A percentile compares a stretch with the other conserved stretches of the same genome.
Conservation (phyloP, 2,113 vertebrate genomes). For the Nothoprocta pentlandii region DNA sequence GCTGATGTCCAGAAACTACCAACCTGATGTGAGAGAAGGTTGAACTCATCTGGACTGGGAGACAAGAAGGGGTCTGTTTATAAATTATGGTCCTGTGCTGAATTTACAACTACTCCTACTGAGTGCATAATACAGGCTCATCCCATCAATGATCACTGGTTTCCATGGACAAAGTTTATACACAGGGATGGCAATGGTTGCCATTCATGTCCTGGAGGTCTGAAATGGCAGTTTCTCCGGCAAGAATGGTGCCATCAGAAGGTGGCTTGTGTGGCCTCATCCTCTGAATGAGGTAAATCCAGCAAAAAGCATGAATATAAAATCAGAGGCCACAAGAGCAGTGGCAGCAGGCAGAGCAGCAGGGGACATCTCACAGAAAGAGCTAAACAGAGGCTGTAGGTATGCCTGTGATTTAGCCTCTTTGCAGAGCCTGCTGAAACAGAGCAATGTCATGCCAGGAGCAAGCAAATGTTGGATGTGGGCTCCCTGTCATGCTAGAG, state of each 20-base stretch:
- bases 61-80: neutral
- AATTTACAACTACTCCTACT: neutral
- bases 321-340: neutral
- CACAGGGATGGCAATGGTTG: neutral
- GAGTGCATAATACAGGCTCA: neutral
- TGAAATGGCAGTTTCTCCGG: neutral
- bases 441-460: neutral
- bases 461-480: neutral
- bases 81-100: neutral
- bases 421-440: neutral
- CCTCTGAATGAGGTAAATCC: neutral
- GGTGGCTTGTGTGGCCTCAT: neutral
- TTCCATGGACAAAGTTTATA: neutral
- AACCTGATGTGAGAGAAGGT: neutral
- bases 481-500: neutral
- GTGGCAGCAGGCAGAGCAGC: neutral
- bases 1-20: neutral
- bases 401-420: neutral
- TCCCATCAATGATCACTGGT: neutral
- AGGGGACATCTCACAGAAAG: neutral
- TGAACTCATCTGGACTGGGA: neutral
- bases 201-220: neutral
- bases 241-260: neutral
- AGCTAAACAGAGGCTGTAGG: neutral
- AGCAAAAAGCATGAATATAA: neutral